These are phyloP conservation scores for Myrmecophaga tridactyla DNA, from an alignment of 2,113 vertebrate genomes.

Conservation along the genomic window DNA sequence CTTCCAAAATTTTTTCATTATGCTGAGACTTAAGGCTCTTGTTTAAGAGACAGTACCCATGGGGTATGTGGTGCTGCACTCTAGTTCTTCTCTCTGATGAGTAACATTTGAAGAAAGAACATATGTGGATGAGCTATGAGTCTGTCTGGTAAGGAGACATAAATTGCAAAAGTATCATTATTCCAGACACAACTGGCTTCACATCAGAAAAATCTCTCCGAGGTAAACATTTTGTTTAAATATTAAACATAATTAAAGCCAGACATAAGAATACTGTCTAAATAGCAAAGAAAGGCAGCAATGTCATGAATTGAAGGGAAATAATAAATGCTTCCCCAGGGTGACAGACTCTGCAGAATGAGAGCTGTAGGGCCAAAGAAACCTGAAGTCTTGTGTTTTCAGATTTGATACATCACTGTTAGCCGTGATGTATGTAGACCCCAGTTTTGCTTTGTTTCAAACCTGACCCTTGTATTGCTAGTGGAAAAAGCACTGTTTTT, in stretches of 20 bases:
- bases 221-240: conserved; percentile 70
- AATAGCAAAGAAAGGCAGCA: conserved; percentile 36
- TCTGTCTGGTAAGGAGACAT: conserved; percentile 43
- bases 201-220: conserved; percentile 66
- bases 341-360: neutral
- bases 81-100: neutral
- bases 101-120: conserved; percentile 44
- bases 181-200: conserved; percentile 60
- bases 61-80: neutral
- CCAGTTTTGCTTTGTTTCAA: neutral
- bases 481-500: neutral
- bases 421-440: neutral
- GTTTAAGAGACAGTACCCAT: neutral
- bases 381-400: neutral
- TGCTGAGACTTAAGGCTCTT: neutral
- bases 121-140: conserved; percentile 31
- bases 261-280: conserved; percentile 35
- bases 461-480: neutral
- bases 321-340: neutral
- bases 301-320: conserved; percentile 25
- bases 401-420: neutral
- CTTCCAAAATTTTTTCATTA: conserved; percentile 40
- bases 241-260: conserved; percentile 68
- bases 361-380: neutral
- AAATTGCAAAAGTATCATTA: conserved; percentile 42